Evolutionary conservation across 2,797 vertebrate species (phyloP), one percentile per base, ranked within the genome.

Genomic region (Spinus pinus): DNA sequence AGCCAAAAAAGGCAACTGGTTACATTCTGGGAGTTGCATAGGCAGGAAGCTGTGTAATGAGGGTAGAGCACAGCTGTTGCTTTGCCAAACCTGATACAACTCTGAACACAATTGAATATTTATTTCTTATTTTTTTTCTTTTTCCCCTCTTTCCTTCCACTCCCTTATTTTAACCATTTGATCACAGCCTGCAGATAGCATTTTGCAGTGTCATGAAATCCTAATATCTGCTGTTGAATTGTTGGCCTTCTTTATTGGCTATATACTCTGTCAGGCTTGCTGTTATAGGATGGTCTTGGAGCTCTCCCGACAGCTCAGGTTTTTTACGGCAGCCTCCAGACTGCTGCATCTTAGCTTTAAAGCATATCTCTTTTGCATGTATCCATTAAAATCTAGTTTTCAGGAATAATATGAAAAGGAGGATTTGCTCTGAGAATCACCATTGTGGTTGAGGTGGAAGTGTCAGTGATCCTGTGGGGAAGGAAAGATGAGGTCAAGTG

Each of bases 1-100:
- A 94, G 97, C 98, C 98, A 98, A 98, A 98, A 98, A 98, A 98
- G 98, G 98, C 97, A 98, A 98, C 96, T 96, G 77, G 97, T 97
- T 97, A 97, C 94, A 88, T 97, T 97, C 96, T 94, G 94, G 94
- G 95, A 95, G 92, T 96, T 97, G 92, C 87, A 97, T 82, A 95
- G 94, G 57, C 97, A 98, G 98, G 98, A 98, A 98, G 94, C 97
- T 88, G 82, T 95, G 95, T 97, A 97, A 95, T 91, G 83, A 92
- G 88, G 91, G 90, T 87, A 94, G 93, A 96, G 58, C 92, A 81
- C 94, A 97, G 86, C 94, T 95, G 95, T 77, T 96, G 91, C 90
- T 42, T 94, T 97, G 95, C 96, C 94, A 92, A 94, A 96, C 93
- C 88, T 80, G 74, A 83, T 95, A 94, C 20, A 66, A 44, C 86